Conservation (phyloP, 2,113 vertebrate genomes). For the Atractosteus spatula region DNA sequence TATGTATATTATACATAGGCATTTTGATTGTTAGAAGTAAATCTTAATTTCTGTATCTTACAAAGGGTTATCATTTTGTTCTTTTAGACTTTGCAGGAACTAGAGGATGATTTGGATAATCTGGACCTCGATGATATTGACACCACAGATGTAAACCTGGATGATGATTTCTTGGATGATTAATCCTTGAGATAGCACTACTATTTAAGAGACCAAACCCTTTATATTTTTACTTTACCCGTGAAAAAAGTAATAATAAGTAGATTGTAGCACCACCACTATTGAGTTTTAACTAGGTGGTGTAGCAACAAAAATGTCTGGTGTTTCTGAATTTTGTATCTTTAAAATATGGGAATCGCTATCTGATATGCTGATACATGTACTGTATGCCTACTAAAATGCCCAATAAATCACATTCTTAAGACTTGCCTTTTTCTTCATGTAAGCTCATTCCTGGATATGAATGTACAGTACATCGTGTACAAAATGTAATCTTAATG, state of each 20-base stretch:
- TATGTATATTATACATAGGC: too few species aligned
- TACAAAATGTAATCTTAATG: too few species aligned
- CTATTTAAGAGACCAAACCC: constrained; percentile 13
- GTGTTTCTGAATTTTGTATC: constrained; percentile 10
- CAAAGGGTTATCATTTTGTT: not conserved
- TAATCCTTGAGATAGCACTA: constrained; percentile 39
- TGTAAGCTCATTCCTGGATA: too few species aligned
- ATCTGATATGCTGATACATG: too few species aligned
- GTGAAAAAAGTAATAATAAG: not conserved
- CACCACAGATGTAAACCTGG: constrained; percentile 91
- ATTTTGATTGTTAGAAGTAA: too few species aligned
- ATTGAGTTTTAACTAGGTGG: not conserved
- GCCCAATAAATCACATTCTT: too few species aligned
- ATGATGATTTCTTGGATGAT: constrained; percentile 89
- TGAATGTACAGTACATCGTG: too few species aligned
- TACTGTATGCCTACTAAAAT: too few species aligned
- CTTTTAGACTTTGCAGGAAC: constrained; percentile 78
- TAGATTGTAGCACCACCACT: not conserved
- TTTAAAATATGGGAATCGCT: not conserved
- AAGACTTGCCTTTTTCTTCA: too few species aligned
- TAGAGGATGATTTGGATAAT: constrained; percentile 93
- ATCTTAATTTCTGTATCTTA: too few species aligned
- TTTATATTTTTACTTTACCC: not conserved
- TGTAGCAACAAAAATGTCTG: not conserved
- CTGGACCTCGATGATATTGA: constrained; percentile 95